Conservation (phyloP, 2,888 invertebrate species). For the Eupelmus urozonus region DNA sequence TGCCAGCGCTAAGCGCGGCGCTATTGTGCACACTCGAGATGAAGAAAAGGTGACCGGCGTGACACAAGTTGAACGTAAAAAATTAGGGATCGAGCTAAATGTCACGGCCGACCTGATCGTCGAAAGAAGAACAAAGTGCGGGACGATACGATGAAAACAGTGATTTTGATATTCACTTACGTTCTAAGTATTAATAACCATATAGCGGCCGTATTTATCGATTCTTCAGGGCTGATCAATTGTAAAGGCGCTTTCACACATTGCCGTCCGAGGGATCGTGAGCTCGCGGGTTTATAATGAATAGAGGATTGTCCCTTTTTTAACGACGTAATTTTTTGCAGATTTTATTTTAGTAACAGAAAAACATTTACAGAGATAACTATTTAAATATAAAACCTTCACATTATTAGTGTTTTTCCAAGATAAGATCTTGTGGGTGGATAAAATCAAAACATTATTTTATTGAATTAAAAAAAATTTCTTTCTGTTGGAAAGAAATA, state of each 20-base stretch:
- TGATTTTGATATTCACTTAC: conserved; percentile 60
- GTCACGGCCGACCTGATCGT: no score
- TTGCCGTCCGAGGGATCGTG: conserved; percentile 52
- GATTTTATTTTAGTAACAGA: no score
- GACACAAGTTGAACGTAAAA: background rate
- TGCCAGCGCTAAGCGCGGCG: conserved; percentile 38
- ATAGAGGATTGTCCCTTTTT: background rate
- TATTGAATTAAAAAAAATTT: background rate
- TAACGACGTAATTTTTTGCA: conserved; percentile 28
- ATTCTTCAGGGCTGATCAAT: conserved; percentile 61
- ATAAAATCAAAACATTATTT: background rate
- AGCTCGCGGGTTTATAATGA: background rate
- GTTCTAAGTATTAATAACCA: conserved; percentile 60
- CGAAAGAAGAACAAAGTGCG: background rate
- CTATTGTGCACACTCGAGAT: conserved; percentile 3
- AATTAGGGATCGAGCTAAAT: no score
- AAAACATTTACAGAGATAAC: background rate
- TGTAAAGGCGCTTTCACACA: conserved; percentile 26
- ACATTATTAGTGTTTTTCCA: background rate
- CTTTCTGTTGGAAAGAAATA: background rate
- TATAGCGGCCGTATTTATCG: conserved; percentile 59
- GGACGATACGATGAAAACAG: conserved; percentile 20
- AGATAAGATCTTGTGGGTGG: background rate
- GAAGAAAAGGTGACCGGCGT: background rate
- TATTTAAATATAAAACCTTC: background rate